phyloP scores from a whole-genome alignment of 2,797 vertebrate genomes.

The Enteromius trimaculatus region DNA sequence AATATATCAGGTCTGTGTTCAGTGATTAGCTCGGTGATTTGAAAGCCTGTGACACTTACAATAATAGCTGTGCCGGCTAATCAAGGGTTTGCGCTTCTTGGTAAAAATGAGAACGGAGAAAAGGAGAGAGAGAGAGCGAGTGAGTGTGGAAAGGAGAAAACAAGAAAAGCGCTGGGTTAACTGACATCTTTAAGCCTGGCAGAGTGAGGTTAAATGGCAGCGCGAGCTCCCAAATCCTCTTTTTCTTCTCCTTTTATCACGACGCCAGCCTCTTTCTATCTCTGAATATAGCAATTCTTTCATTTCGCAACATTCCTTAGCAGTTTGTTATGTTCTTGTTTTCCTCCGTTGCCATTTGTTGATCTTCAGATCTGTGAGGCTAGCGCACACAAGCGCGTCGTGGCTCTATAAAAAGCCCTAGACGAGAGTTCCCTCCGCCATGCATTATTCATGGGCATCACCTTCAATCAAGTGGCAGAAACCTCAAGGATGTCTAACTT shows the following conservation, averaged over 20 bases:
- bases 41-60: slow-evolving; percentile 52
- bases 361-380: slow-evolving; percentile 78
- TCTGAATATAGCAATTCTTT: slow-evolving; percentile 77
- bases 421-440: slow-evolving; percentile 93
- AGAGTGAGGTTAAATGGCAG: slow-evolving; percentile 59
- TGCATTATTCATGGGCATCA: slow-evolving; percentile 96
- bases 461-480: slow-evolving; percentile 89
- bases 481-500: slow-evolving; percentile 95
- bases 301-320: slow-evolving; percentile 65
- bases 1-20: slow-evolving; percentile 53
- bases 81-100: slow-evolving; percentile 40
- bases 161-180: slow-evolving; percentile 53
- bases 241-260: slow-evolving; percentile 67
- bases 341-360: slow-evolving; percentile 72
- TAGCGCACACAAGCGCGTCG: slow-evolving; percentile 73
- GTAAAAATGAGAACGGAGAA: slow-evolving; percentile 34
- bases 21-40: slow-evolving; percentile 47
- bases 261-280: slow-evolving; percentile 58
- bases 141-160: slow-evolving; percentile 8
- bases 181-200: slow-evolving; percentile 57
- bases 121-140: neutral
- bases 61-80: slow-evolving; percentile 51
- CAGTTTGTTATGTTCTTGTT: slow-evolving; percentile 78
- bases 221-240: slow-evolving; percentile 49
- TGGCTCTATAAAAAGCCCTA: slow-evolving; percentile 95